phyloP scores from a whole-genome alignment of 2,113 vertebrate genomes.

The Cavia porcellus region DNA sequence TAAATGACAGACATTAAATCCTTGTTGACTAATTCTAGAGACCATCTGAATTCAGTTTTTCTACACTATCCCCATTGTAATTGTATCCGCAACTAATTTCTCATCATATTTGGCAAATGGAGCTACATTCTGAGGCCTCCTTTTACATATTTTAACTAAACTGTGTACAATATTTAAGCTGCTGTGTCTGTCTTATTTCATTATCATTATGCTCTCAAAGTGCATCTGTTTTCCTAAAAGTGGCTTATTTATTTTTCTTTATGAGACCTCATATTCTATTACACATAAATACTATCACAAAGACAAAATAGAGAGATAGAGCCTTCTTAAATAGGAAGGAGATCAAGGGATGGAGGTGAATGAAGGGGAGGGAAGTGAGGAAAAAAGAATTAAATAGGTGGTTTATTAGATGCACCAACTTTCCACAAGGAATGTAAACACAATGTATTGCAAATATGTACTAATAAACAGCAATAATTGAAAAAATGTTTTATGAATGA shows the following conservation, averaged over 20 bases:
- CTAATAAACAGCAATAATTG: not conserved
- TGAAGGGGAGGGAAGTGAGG: not conserved
- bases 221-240: not conserved
- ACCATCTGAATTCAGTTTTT: not conserved
- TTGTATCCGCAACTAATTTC: not conserved
- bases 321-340: not conserved
- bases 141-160: not conserved
- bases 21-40: not conserved
- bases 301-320: not conserved
- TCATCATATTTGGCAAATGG: not conserved
- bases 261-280: not conserved
- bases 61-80: not conserved
- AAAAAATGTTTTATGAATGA: not conserved
- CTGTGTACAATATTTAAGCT: not conserved
- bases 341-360: not conserved
- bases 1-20: not conserved
- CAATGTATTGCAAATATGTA: not conserved
- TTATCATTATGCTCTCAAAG: not conserved
- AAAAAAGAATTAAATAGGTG: not conserved
- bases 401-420: not conserved
- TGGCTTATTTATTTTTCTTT: not conserved
- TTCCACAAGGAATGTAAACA: not conserved
- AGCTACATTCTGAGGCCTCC: not conserved
- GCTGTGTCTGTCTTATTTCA: not conserved
- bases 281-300: not conserved